These are phyloP conservation scores for Caenorhabditis tropicalis DNA, from an alignment of 1,140 invertebrate species.

Conservation along the genomic window DNA sequence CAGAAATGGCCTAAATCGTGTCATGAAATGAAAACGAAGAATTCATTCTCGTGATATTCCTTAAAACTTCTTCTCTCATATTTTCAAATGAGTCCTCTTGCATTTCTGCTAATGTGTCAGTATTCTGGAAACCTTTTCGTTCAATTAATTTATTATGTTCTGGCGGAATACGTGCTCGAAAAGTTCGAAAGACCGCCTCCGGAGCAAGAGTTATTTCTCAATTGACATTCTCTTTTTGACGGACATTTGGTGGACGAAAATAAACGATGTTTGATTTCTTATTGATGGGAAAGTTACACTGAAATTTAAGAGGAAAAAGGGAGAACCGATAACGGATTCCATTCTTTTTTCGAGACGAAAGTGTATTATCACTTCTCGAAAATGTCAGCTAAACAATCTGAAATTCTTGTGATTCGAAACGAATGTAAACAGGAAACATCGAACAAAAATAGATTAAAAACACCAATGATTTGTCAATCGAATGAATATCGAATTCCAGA, in stretches of 20 bases:
- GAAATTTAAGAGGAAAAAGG: background rate
- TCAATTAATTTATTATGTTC: slow-evolving; percentile 20
- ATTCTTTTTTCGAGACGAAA: background rate
- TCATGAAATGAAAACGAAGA: background rate
- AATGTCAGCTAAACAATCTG: slow-evolving; percentile 6
- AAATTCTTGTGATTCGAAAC: background rate
- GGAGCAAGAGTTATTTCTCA: slow-evolving; percentile 30
- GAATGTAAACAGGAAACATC: background rate
- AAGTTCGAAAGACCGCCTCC: background rate
- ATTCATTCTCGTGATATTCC: background rate
- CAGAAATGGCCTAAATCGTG: background rate
- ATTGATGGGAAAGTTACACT: slow-evolving; percentile 2
- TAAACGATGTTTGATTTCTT: slow-evolving; percentile 34
- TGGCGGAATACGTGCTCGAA: slow-evolving; percentile 8
- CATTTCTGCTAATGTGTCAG: background rate
- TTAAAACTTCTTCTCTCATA: background rate
- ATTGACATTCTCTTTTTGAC: background rate
- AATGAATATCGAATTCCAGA: background rate
- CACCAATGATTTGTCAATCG: background rate
- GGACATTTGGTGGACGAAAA: slow-evolving; percentile 30
- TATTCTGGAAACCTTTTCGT: slow-evolving; percentile 23
- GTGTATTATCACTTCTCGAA: background rate
- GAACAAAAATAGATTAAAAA: background rate
- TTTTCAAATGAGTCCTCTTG: background rate
- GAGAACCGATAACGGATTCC: background rate